Percentiles rank a stretch among this genome's conserved stretches.
These are phyloP conservation scores for Eonycteris spelaea DNA, from an alignment of 2,113 vertebrate genomes.

Conservation along the genomic window DNA sequence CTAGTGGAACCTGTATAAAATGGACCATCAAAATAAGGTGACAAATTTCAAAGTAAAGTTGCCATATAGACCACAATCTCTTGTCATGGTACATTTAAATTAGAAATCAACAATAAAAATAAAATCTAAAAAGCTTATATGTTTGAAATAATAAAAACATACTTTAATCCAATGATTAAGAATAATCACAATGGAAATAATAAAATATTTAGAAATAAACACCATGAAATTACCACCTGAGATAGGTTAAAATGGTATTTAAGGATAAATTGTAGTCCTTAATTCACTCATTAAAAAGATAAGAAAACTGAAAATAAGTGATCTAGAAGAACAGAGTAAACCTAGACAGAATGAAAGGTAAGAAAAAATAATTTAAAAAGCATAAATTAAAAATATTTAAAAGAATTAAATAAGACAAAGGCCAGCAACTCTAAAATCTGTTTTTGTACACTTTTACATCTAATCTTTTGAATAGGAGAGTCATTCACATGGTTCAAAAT, in stretches of 20 bases:
- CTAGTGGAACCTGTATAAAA: not conserved
- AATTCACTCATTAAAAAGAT: not conserved
- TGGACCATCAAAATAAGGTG: not conserved
- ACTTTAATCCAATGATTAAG: not conserved
- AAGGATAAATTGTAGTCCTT: not conserved
- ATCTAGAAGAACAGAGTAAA: not conserved
- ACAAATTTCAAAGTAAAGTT: not conserved
- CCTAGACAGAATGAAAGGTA: not conserved
- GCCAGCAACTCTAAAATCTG: not conserved
- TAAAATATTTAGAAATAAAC: slow-evolving; percentile 20
- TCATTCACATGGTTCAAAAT: not conserved
- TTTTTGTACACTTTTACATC: not conserved
- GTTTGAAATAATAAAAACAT: slow-evolving; percentile 16
- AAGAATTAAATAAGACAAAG: not conserved
- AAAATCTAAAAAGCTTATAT: not conserved
- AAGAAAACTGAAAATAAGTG: not conserved
- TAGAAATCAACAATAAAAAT: not conserved
- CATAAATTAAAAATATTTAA: not conserved
- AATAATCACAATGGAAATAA: not conserved
- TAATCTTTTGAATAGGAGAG: not conserved
- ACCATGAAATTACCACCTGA: slow-evolving; percentile 4
- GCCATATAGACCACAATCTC: not conserved
- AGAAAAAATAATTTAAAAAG: not conserved
- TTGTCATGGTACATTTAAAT: not conserved
- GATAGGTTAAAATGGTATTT: not conserved